These are phyloP conservation scores for Crotalus tigris DNA, from an alignment of 2,113 vertebrate genomes.

Conservation along the genomic window DNA sequence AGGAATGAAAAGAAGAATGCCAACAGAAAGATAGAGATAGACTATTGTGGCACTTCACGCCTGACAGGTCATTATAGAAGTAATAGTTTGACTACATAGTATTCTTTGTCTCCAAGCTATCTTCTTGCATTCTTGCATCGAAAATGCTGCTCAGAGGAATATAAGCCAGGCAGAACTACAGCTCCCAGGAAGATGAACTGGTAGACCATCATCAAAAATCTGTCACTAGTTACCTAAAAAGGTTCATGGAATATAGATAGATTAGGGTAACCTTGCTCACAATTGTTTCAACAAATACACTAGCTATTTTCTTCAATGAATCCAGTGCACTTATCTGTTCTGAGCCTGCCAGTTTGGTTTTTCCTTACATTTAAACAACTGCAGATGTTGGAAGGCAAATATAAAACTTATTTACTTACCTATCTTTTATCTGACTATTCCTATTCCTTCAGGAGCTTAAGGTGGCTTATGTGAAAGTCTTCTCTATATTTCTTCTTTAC, in stretches of 20 bases:
- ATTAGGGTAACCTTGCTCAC: neutral
- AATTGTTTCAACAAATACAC: neutral
- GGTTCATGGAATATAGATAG: neutral
- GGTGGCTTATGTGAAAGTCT: neutral
- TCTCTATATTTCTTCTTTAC: neutral
- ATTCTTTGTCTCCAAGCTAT: neutral
- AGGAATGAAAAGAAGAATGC: neutral
- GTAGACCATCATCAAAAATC: neutral
- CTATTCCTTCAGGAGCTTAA: neutral
- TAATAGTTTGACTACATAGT: neutral
- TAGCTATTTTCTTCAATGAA: neutral
- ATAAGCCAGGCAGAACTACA: neutral
- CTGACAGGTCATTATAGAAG: neutral
- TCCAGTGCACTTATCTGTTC: neutral
- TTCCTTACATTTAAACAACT: neutral
- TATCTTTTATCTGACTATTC: neutral
- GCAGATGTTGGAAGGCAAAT: neutral
- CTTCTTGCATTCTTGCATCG: neutral
- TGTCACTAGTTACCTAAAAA: neutral
- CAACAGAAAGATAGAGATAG: neutral
- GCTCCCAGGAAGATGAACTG: neutral
- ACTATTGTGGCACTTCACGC: neutral
- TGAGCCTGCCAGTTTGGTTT: neutral
- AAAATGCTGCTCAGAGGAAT: neutral
- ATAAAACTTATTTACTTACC: neutral